Conservation (phyloP, 2,888 invertebrate genomes). For the Limnephilus marmoratus region DNA sequence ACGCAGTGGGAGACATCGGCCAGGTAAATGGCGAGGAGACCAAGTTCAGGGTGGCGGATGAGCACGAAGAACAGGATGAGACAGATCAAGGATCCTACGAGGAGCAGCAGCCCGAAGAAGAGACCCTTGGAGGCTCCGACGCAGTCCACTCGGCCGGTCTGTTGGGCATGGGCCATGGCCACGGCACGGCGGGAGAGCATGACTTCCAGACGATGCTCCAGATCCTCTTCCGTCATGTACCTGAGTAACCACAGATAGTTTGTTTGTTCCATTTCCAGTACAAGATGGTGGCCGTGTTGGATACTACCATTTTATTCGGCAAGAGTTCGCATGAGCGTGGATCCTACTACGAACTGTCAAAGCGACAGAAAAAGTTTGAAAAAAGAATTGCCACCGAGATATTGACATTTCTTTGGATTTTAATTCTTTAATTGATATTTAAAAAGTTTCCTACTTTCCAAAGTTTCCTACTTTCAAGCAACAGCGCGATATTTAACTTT, state of each 20-base stretch:
- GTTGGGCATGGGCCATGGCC: conserved; percentile 89
- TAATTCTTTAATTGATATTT: no score
- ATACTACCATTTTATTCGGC: no score
- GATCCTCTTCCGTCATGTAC: conserved; percentile 87
- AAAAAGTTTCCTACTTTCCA: no score
- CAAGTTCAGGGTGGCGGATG: conserved; percentile 89
- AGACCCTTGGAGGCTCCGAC: conserved; percentile 96
- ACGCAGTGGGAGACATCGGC: conserved; percentile 94
- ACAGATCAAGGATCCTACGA: conserved; percentile 94
- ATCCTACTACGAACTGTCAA: no score
- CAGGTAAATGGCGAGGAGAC: conserved; percentile 91
- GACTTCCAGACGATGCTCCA: conserved; percentile 91
- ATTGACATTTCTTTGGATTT: no score
- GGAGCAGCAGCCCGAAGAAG: conserved; percentile 92
- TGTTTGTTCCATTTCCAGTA: no score
- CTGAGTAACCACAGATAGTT: conserved; percentile 69
- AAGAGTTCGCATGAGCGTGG: no score
- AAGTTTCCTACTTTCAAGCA: no score
- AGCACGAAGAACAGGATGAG: conserved; percentile 97
- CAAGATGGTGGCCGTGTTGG: no score
- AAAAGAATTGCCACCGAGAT: no score
- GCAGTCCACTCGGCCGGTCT: conserved; percentile 93
- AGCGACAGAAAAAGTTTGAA: no score
- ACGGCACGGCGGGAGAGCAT: conserved; percentile 92
- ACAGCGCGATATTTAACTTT: no score